phyloP scores from a whole-genome alignment of 2,113 vertebrate species.

The Sylvietta virens region DNA sequence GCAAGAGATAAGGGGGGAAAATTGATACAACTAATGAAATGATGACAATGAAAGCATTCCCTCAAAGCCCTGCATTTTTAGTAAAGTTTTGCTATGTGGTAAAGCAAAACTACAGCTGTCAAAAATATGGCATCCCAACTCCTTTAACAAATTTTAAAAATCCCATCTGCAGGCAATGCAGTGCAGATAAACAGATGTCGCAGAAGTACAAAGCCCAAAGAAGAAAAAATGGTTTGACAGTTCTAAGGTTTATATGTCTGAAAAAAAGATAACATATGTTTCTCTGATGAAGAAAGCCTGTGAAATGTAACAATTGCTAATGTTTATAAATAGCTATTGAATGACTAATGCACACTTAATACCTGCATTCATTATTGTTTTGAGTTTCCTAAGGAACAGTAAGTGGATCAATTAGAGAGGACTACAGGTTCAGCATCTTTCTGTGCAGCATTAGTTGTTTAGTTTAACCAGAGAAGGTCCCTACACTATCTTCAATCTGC shows the following conservation, averaged over 20 bases:
- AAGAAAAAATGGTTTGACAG: constrained; percentile 60
- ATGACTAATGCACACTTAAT: constrained; percentile 85
- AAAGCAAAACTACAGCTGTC: constrained; percentile 63
- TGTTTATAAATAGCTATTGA: constrained; percentile 91
- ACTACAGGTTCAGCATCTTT: constrained; percentile 98
- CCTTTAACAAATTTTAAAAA: constrained; percentile 47
- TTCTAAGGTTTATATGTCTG: constrained; percentile 57
- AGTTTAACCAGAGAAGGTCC: constrained; percentile 82
- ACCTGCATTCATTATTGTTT: constrained; percentile 81
- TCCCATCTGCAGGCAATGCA: constrained; percentile 65
- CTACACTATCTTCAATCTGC: constrained; percentile 90
- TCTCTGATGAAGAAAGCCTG: constrained; percentile 27
- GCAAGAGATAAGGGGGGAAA: not conserved
- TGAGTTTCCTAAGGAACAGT: constrained; percentile 83
- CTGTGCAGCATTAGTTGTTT: constrained; percentile 85
- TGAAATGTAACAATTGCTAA: constrained; percentile 58
- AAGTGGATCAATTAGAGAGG: constrained; percentile 94
- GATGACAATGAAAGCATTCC: constrained; percentile 2
- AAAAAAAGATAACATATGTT: constrained; percentile 66
- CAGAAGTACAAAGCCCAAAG: constrained; percentile 52
- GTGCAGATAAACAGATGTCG: constrained; percentile 66
- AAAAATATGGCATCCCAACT: constrained; percentile 61
- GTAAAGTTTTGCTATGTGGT: constrained; percentile 47
- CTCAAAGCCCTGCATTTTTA: constrained; percentile 36
- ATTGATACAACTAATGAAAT: constrained; percentile 21